Percentiles rank a stretch among this genome's conserved stretches.
These are phyloP conservation scores for Callionymus lyra DNA, from an alignment of 2,113 vertebrate genomes.

Conservation along the genomic window DNA sequence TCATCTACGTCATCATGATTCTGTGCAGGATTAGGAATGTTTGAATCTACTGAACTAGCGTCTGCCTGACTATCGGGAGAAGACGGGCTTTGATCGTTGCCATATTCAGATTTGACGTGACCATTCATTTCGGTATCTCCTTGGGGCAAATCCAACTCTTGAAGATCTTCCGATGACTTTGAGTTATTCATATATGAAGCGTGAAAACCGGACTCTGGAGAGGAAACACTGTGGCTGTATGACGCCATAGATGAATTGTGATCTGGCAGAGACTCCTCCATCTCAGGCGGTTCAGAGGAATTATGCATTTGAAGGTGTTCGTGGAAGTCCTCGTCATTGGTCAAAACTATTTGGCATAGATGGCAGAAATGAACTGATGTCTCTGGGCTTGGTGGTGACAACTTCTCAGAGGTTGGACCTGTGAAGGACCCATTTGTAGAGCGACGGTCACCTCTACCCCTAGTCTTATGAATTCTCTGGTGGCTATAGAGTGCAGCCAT, in stretches of 20 bases:
- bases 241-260: conserved; percentile 27
- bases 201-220: conserved; percentile 50
- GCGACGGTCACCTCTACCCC: conserved; percentile 21
- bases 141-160: conserved; percentile 55
- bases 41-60: conserved; percentile 26
- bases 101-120: conserved; percentile 65
- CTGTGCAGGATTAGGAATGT: conserved; percentile 21
- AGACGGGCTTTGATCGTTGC: conserved; percentile 41
- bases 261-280: conserved; percentile 42
- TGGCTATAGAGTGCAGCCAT: conserved; percentile 82
- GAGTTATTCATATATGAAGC: conserved; percentile 58
- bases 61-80: conserved; percentile 50
- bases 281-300: conserved; percentile 55
- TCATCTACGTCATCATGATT: conserved; percentile 10
- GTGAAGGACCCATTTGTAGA: conserved; percentile 15
- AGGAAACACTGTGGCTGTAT: conserved; percentile 50
- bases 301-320: conserved; percentile 71
- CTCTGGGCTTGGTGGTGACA: conserved; percentile 48
- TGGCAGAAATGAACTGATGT: conserved; percentile 59
- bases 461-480: conserved; percentile 72
- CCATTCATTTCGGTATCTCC: conserved; percentile 43
- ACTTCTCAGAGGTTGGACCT: conserved; percentile 27
- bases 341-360: conserved; percentile 64
- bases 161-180: conserved; percentile 58
- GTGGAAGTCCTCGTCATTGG: conserved; percentile 62